phyloP scores from a whole-genome alignment of 2,888 invertebrate species.

The Polymixis flavicincta region DNA sequence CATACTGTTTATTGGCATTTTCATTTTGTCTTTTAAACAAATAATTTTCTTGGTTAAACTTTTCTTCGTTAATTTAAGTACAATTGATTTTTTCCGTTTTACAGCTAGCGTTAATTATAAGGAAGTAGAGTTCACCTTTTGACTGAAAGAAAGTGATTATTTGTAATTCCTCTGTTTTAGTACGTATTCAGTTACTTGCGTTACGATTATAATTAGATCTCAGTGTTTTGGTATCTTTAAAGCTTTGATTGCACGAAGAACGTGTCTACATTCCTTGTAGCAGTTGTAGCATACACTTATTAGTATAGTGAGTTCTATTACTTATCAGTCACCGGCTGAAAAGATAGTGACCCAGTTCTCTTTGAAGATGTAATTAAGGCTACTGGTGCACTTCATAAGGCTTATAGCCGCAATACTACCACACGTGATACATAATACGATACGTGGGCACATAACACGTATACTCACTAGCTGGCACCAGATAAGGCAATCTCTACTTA shows the following conservation, averaged over 20 bases:
- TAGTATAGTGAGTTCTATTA: not conserved
- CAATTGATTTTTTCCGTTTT: not conserved
- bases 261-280: not conserved
- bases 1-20: too few species aligned
- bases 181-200: not conserved
- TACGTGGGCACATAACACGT: not conserved
- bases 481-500: constrained; percentile 6
- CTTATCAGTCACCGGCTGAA: not conserved
- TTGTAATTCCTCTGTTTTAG: not conserved
- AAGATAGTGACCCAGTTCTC: not conserved
- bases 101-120: not conserved
- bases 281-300: not conserved
- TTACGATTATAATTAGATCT: not conserved
- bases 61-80: not conserved
- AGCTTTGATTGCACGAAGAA: not conserved
- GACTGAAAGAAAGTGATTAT: not conserved
- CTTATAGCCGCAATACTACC: constrained; percentile 14
- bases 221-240: not conserved
- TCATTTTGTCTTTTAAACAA: too few species aligned
- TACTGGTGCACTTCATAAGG: not conserved
- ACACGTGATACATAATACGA: not conserved
- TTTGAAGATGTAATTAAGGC: not conserved
- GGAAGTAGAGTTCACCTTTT: not conserved
- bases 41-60: not conserved
- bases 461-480: not conserved